phyloP scores from a whole-genome alignment of 2,113 vertebrate species.

The Chloroceryle aenea region DNA sequence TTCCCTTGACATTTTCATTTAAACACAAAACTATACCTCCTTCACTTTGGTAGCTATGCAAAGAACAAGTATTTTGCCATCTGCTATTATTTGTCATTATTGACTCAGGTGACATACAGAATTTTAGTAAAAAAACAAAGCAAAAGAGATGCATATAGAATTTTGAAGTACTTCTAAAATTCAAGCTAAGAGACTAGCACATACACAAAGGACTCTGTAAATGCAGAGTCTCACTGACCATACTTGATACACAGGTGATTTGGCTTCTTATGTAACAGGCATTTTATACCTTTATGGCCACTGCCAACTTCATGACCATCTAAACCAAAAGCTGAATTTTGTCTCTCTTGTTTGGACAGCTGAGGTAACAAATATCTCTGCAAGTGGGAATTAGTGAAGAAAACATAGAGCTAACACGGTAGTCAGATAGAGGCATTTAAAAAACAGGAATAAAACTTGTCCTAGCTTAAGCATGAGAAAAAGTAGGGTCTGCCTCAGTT shows the following conservation, averaged over 20 bases:
- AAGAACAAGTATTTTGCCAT: not conserved
- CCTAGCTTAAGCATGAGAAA: not conserved
- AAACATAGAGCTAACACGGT: not conserved
- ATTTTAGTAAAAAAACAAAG: not conserved
- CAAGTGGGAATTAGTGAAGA: not conserved
- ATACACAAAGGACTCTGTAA: not conserved
- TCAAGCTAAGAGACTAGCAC: not conserved
- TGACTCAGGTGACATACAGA: not conserved
- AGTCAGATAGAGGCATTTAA: not conserved
- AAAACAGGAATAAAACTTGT: not conserved
- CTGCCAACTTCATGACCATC: not conserved
- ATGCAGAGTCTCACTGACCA: not conserved
- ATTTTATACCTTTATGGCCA: accelerated
- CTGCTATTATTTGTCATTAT: not conserved
- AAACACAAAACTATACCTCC: not conserved
- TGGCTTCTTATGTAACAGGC: not conserved
- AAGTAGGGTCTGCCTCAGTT: not conserved
- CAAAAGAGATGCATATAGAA: not conserved
- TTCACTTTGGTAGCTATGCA: not conserved
- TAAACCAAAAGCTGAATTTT: not conserved
- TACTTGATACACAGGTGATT: not conserved
- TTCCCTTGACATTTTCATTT: not conserved
- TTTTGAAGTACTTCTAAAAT: not conserved
- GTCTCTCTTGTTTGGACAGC: not conserved
- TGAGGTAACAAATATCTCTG: not conserved